Evolutionary conservation across 30 jellyfish, hydroid and myxozoan species (phyloP).

Genomic region (Catostylus mosaicus): DNA sequence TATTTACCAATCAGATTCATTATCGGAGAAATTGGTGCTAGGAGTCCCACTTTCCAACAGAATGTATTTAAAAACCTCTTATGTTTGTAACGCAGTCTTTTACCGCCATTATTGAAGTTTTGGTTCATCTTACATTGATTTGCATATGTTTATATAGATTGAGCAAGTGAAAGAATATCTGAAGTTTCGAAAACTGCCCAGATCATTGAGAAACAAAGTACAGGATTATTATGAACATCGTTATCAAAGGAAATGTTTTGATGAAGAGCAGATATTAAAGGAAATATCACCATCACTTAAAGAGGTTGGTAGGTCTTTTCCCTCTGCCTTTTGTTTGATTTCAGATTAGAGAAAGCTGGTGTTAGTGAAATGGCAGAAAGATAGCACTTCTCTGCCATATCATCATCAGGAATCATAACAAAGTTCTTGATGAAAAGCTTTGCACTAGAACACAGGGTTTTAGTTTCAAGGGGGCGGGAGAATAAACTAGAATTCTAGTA

Average conservation of each 20-base stretch:
- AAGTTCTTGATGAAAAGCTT: not conserved
- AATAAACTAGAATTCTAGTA: not conserved
- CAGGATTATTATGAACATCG: slow-evolving; percentile 64
- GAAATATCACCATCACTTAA: slow-evolving; percentile 69
- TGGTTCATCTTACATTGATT: not conserved
- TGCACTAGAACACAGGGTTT: not conserved
- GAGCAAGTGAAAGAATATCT: slow-evolving; percentile 70
- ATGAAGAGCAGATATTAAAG: slow-evolving; percentile 57
- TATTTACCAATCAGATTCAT: too few species aligned
- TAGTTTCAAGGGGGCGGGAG: not conserved
- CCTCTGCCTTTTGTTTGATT: not conserved
- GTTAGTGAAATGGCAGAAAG: not conserved
- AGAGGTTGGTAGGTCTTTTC: slow-evolving; percentile 36
- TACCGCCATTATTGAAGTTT: too few species aligned
- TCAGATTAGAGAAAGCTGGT: too few species aligned
- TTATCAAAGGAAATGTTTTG: slow-evolving; percentile 61
- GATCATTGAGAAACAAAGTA: slow-evolving; percentile 48
- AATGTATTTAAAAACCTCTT: too few species aligned
- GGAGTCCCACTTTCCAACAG: too few species aligned
- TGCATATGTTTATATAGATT: slow-evolving; percentile 3
- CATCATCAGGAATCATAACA: not conserved
- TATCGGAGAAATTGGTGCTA: too few species aligned
- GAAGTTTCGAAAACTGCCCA: slow-evolving; percentile 62
- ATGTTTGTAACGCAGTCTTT: too few species aligned
- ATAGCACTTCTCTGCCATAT: not conserved